Evolutionary conservation across 2,888 invertebrate species (phyloP).

Genomic region (Baronia brevicornis): DNA sequence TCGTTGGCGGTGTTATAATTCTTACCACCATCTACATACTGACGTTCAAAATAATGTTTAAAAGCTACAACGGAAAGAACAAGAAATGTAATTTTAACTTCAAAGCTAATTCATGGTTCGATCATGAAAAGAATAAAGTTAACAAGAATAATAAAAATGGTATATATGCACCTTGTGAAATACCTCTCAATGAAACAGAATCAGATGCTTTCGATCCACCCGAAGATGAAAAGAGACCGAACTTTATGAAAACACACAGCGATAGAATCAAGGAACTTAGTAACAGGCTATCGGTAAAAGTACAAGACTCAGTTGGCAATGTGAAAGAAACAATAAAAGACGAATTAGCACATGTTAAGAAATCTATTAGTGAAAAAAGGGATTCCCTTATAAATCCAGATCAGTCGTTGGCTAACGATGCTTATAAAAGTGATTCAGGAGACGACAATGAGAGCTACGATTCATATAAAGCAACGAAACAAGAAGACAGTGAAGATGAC

Average conservation of each 20-base stretch:
- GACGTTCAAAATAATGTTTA: slow-evolving; percentile 65
- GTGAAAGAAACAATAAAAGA: slow-evolving; percentile 44
- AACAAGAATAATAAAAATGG: slow-evolving; percentile 26
- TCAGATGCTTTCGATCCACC: slow-evolving; percentile 35
- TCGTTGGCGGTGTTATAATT: slow-evolving; percentile 67
- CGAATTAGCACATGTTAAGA: slow-evolving; percentile 26
- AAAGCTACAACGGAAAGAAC: slow-evolving; percentile 35
- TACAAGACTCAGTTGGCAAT: slow-evolving; percentile 52
- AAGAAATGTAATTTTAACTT: slow-evolving; percentile 33
- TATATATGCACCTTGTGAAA: slow-evolving; percentile 58
- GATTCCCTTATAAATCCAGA: slow-evolving; percentile 34
- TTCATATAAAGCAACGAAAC: slow-evolving; percentile 37
- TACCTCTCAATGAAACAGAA: slow-evolving; percentile 45
- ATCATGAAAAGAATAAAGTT: slow-evolving; percentile 25
- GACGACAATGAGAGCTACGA: slow-evolving; percentile 33
- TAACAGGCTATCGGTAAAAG: slow-evolving; percentile 41
- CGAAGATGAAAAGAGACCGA: slow-evolving; percentile 29
- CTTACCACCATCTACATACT: slow-evolving; percentile 63
- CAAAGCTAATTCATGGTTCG: slow-evolving; percentile 34
- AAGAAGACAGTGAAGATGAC: slow-evolving; percentile 53
- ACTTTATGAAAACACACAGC: slow-evolving; percentile 33
- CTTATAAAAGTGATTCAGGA: slow-evolving; percentile 36
- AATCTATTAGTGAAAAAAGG: slow-evolving; percentile 38
- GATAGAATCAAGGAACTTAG: slow-evolving; percentile 49
- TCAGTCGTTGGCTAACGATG: slow-evolving; percentile 31